These are phyloP conservation scores for Danio tinwini DNA, from an alignment of 2,797 vertebrate genomes.

Conservation along the genomic window DNA sequence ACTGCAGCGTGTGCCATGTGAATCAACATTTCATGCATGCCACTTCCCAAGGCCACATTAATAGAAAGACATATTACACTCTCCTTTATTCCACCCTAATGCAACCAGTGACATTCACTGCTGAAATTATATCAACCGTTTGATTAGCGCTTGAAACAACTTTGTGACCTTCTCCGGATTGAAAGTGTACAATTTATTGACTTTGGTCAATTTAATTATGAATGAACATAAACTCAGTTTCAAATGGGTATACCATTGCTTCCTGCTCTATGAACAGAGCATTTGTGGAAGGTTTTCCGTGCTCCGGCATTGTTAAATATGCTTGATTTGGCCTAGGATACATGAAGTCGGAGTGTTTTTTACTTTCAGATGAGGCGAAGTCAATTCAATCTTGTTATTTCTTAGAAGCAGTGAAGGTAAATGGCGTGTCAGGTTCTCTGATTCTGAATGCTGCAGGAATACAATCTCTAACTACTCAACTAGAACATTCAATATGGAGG, in stretches of 20 bases:
- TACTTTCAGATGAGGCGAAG: conserved; percentile 50
- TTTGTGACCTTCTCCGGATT: conserved; percentile 36
- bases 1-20: background rate
- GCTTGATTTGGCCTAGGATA: conserved; percentile 73
- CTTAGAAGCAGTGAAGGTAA: conserved; percentile 41
- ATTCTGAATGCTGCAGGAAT: conserved; percentile 44
- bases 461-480: conserved; percentile 34
- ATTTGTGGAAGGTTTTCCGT: conserved; percentile 38
- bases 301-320: conserved; percentile 50
- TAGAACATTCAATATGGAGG: conserved; percentile 28
- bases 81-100: background rate
- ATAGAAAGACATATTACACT: conserved; percentile 31
- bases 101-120: conserved; percentile 35
- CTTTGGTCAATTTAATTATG: conserved; percentile 47
- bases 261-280: conserved; percentile 10
- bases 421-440: conserved; percentile 69
- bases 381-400: conserved; percentile 60
- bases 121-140: conserved; percentile 29
- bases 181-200: conserved; percentile 42
- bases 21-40: conserved; percentile 17
- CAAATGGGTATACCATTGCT: conserved; percentile 45
- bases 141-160: conserved; percentile 39
- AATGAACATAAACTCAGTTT: conserved; percentile 37
- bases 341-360: conserved; percentile 45
- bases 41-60: conserved; percentile 4